Evolutionary conservation across 2,113 vertebrate genomes (phyloP).

Genomic region (Triplophysa dalaica): DNA sequence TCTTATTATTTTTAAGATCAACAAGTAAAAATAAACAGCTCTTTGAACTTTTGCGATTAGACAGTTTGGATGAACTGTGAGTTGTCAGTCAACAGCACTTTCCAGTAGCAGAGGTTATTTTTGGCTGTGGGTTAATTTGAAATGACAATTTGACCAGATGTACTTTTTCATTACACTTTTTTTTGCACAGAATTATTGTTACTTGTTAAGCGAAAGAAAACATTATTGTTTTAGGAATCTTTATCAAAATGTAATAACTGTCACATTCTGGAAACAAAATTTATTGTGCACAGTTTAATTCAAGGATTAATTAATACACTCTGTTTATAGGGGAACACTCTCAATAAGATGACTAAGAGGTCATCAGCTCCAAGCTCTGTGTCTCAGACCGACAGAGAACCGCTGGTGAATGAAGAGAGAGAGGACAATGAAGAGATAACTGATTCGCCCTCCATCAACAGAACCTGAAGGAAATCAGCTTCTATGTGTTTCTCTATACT

Average conservation of each 20-base stretch:
- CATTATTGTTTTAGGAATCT: too few species aligned
- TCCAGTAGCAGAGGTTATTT: not conserved
- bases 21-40: too few species aligned
- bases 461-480: constrained; percentile 45
- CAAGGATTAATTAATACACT: not conserved
- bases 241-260: too few species aligned
- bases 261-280: too few species aligned
- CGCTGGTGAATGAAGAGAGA: constrained; percentile 58
- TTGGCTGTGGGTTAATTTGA: not conserved
- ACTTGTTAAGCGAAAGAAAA: too few species aligned
- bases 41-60: too few species aligned
- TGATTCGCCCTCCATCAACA: constrained; percentile 58
- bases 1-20: too few species aligned
- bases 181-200: too few species aligned
- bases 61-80: not conserved
- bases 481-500: not conserved
- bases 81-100: constrained; percentile 8
- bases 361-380: constrained; percentile 42
- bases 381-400: constrained; percentile 62
- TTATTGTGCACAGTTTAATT: not conserved
- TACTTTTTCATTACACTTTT: too few species aligned
- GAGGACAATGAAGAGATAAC: constrained; percentile 33
- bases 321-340: constrained; percentile 69
- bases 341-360: constrained; percentile 78
- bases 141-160: too few species aligned